These are phyloP conservation scores for Amiota mariae DNA, from an alignment of 2,888 invertebrate species.

Conservation along the genomic window DNA sequence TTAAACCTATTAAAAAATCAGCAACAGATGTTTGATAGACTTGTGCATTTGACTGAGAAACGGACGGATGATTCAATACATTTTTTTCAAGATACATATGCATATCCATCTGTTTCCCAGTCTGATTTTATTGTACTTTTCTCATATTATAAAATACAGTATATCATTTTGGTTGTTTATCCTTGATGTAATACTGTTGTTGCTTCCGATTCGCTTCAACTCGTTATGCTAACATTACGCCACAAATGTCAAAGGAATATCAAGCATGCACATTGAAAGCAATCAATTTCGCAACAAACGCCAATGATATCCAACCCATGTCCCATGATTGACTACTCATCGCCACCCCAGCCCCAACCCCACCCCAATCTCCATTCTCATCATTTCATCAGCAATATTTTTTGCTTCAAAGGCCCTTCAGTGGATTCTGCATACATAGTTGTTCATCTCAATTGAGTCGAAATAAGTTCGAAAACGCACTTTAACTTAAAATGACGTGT, in stretches of 20 bases:
- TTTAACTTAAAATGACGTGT: not conserved
- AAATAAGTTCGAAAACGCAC: not conserved
- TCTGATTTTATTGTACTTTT: too few relatives aligned
- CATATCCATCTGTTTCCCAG: not conserved
- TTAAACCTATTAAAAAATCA: not conserved
- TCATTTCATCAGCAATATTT: too few relatives aligned
- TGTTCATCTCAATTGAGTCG: not conserved
- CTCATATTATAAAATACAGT: not conserved
- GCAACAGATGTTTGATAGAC: slow-evolving; percentile 26
- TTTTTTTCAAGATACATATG: not conserved
- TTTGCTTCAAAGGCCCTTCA: not conserved
- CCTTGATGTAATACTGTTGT: not conserved
- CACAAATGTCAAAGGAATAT: slow-evolving; percentile 30
- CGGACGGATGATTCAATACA: not conserved
- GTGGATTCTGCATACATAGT: not conserved
- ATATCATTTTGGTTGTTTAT: not conserved
- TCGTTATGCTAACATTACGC: slow-evolving; percentile 23
- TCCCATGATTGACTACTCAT: not conserved
- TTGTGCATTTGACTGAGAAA: not conserved
- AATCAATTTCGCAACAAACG: slow-evolving; percentile 26
- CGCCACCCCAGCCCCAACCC: not conserved
- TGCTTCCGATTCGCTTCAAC: slow-evolving; percentile 7
- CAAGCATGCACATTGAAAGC: slow-evolving; percentile 25
- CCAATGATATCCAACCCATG: not conserved
- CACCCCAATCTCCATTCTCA: not conserved